Percentiles rank a stretch among this genome's conserved stretches.
These are phyloP conservation scores for Listrodromus nycthemerus DNA, from an alignment of 2,888 invertebrate genomes.

Conservation along the genomic window DNA sequence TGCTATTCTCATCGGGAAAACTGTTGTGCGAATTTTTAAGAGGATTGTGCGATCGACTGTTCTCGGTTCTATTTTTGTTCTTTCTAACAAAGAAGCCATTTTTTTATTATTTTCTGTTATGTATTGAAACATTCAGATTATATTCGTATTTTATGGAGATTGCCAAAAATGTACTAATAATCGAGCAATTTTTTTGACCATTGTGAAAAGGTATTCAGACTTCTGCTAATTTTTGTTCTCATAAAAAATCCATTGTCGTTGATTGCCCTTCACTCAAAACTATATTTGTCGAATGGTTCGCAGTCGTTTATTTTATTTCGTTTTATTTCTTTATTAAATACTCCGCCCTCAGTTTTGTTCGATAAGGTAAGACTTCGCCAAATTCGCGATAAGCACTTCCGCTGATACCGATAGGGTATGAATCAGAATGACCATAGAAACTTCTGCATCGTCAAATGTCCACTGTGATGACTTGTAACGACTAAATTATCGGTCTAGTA, in stretches of 20 bases:
- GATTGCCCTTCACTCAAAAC: background rate
- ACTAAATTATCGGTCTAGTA: too few relatives aligned
- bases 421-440: too few relatives aligned
- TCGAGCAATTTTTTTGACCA: too few relatives aligned
- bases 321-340: background rate
- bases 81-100: background rate
- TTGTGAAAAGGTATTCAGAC: background rate
- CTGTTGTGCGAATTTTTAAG: background rate
- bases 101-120: too few relatives aligned
- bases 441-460: too few relatives aligned
- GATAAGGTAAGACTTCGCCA: constrained; percentile 45
- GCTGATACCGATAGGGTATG: constrained; percentile 20
- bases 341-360: background rate
- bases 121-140: too few relatives aligned
- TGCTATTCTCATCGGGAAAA: background rate
- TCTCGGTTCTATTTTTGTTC: background rate
- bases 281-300: background rate
- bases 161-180: background rate
- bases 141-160: background rate
- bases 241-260: background rate
- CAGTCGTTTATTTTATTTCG: background rate
- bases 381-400: constrained; percentile 49
- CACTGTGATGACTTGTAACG: too few relatives aligned
- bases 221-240: background rate
- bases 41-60: background rate